Percentiles rank a stretch among this genome's conserved stretches.
These are phyloP conservation scores for Callipepla californica DNA, from an alignment of 2,113 vertebrate genomes.

Conservation along the genomic window DNA sequence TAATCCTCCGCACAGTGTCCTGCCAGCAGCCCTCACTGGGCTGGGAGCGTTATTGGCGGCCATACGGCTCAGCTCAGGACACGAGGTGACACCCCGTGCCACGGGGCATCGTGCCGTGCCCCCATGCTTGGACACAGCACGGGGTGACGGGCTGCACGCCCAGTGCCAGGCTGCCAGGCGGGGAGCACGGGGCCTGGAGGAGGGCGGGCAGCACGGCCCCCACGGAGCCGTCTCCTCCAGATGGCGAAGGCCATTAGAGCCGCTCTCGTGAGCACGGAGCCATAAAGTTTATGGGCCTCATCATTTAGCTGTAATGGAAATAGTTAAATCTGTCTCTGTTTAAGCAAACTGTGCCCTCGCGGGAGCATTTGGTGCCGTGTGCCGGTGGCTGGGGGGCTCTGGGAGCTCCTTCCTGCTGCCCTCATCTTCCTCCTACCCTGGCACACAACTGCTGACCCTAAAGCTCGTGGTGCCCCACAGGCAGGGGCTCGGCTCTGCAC, in stretches of 20 bases:
- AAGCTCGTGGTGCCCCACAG: accelerated
- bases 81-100: neutral
- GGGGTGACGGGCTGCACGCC: neutral
- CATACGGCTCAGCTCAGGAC: neutral
- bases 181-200: neutral
- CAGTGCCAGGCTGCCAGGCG: neutral
- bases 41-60: neutral
- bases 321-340: slow-evolving; percentile 76
- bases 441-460: neutral
- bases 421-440: neutral
- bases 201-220: slow-evolving; percentile 7
- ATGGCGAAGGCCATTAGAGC: slow-evolving; percentile 73
- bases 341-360: slow-evolving; percentile 74
- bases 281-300: slow-evolving; percentile 78
- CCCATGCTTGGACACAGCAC: neutral
- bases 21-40: neutral
- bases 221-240: slow-evolving; percentile 68
- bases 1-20: slow-evolving; percentile 60
- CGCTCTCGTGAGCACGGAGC: slow-evolving; percentile 34
- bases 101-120: neutral
- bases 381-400: neutral
- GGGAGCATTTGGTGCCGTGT: neutral
- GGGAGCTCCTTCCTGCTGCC: neutral
- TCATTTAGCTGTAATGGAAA: slow-evolving; percentile 78
- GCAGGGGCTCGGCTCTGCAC: neutral